These are phyloP conservation scores for Steinernema khuongi DNA, from an alignment of 1,140 invertebrate genomes.

Conservation along the genomic window DNA sequence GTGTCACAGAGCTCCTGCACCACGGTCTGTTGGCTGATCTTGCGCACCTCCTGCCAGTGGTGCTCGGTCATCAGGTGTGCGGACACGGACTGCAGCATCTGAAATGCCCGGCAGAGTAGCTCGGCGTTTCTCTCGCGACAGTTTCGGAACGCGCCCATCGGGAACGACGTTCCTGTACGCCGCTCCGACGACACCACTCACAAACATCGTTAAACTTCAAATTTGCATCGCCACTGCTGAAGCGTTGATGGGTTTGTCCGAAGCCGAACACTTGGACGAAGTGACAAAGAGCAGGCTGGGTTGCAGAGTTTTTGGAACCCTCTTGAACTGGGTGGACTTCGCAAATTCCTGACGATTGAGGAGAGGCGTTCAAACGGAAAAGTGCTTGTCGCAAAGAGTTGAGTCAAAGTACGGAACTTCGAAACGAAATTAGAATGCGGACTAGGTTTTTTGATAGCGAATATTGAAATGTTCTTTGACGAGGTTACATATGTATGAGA, in stretches of 20 bases:
- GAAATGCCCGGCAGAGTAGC: not conserved
- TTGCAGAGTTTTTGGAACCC: not conserved
- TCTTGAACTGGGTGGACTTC: not conserved
- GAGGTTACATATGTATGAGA: too few relatives aligned
- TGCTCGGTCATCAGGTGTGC: constrained; percentile 36
- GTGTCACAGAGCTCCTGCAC: not conserved
- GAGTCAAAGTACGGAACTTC: too few relatives aligned
- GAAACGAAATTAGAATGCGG: too few relatives aligned
- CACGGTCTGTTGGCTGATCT: constrained; percentile 23
- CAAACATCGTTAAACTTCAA: constrained; percentile 8
- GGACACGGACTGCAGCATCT: constrained; percentile 37
- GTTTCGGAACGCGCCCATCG: too few relatives aligned
- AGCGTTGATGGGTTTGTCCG: constrained; percentile 9
- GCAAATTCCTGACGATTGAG: not conserved
- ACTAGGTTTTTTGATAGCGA: too few relatives aligned
- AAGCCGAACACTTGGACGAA: constrained; percentile 2
- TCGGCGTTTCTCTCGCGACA: not conserved
- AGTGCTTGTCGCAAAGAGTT: not conserved
- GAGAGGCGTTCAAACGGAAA: not conserved
- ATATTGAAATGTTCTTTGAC: too few relatives aligned
- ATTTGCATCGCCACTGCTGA: not conserved
- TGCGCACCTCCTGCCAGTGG: constrained; percentile 15
- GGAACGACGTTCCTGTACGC: too few relatives aligned
- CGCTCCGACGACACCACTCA: too few relatives aligned
- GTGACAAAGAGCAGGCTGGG: not conserved